phyloP scores from a whole-genome alignment of 2,113 vertebrate species.

The Maccullochella peelii region DNA sequence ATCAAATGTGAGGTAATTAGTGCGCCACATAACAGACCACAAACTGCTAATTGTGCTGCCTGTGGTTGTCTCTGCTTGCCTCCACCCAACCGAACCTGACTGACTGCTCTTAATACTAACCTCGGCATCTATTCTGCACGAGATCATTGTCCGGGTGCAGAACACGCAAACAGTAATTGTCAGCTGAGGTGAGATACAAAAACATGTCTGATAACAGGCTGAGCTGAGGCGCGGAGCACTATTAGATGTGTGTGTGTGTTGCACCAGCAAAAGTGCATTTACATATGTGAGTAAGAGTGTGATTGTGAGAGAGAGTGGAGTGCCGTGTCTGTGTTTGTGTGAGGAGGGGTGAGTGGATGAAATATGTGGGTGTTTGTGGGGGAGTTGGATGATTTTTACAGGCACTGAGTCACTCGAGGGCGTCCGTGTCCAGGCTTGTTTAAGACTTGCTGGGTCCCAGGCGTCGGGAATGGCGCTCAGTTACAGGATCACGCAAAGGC shows the following conservation, averaged over 20 bases:
- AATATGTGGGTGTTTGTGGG: constrained; percentile 72
- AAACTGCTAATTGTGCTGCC: constrained; percentile 74
- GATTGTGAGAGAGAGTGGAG: constrained; percentile 49
- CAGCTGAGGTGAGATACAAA: constrained; percentile 47
- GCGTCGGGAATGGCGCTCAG: constrained; percentile 59
- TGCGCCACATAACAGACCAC: constrained; percentile 61
- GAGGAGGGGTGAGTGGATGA: constrained; percentile 44
- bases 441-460: constrained; percentile 63
- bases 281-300: constrained; percentile 70
- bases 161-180: constrained; percentile 67
- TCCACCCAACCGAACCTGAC: constrained; percentile 58
- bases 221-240: constrained; percentile 5
- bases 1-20: constrained; percentile 78
- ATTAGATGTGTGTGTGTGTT: constrained; percentile 6
- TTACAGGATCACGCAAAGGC: constrained; percentile 68
- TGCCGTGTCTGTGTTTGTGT: constrained; percentile 19
- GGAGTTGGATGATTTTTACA: constrained; percentile 73
- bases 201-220: constrained; percentile 58
- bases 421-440: constrained; percentile 79
- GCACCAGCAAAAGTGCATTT: constrained; percentile 54
- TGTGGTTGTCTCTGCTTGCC: constrained; percentile 60
- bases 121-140: constrained; percentile 28
- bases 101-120: constrained; percentile 41
- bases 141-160: constrained; percentile 13
- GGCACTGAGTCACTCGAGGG: constrained; percentile 71